Conservation (phyloP, 2,888 invertebrate species). For the Platynereis dumerilii region DNA sequence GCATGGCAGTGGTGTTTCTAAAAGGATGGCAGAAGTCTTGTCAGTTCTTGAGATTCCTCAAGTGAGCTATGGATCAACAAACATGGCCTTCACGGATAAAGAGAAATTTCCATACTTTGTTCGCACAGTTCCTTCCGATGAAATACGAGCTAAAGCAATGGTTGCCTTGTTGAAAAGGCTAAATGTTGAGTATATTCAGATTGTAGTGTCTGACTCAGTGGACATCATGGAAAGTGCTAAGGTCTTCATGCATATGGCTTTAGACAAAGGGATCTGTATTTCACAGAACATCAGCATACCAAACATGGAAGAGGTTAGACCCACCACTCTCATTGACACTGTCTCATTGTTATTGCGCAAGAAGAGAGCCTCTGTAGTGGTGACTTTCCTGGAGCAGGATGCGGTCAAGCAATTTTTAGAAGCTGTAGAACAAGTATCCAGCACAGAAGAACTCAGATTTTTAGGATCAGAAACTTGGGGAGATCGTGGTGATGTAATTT, state of each 20-base stretch:
- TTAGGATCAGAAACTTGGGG: conserved; percentile 56
- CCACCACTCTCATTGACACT: conserved; percentile 38
- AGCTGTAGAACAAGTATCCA: conserved; percentile 35
- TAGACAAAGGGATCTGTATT: conserved; percentile 52
- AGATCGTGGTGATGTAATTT: conserved; percentile 33
- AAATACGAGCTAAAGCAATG: conserved; percentile 57
- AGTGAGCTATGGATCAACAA: conserved; percentile 55
- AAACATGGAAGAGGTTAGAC: conserved; percentile 36
- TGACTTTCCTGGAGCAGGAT: conserved; percentile 50
- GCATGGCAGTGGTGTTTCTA: conserved; percentile 48
- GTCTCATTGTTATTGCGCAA: conserved; percentile 36
- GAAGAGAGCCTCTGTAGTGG: conserved; percentile 43
- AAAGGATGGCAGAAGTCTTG: conserved; percentile 51
- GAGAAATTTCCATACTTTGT: conserved; percentile 51
- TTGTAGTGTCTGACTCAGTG: conserved; percentile 52
- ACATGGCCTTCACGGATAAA: conserved; percentile 43
- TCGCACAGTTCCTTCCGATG: conserved; percentile 56
- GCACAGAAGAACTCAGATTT: conserved; percentile 39
- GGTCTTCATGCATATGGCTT: conserved; percentile 52
- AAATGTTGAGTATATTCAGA: conserved; percentile 61
- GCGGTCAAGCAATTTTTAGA: conserved; percentile 46
- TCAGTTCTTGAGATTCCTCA: conserved; percentile 51
- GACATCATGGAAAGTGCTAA: conserved; percentile 47
- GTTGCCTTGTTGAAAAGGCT: conserved; percentile 62
- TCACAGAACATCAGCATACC: conserved; percentile 44